Evolutionary conservation across 2,797 vertebrate species (phyloP), one percentile per base, ranked within the genome.

Genomic region (Poecilia velifera): DNA sequence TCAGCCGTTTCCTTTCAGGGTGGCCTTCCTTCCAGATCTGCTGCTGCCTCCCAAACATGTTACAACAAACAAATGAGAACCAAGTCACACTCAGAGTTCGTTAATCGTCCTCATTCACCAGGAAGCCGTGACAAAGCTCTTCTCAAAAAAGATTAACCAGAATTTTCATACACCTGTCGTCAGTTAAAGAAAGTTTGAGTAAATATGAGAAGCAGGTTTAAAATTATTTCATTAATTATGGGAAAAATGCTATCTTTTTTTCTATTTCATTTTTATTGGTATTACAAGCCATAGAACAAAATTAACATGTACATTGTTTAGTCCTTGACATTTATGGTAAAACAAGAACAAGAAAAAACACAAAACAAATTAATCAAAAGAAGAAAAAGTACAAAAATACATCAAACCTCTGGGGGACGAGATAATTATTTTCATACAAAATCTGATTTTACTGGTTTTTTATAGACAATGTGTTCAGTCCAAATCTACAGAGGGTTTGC

Each of bases 1-100:
- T 95, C 93, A 92, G 89, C 87, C 79, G 84, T 90, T 93, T 94
- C 84, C 92, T 88, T 89, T 92, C 90, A 93, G 90, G 90, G 90
- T 92, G 79, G 76, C 89, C 43, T 82, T 77, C 73, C 84, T 78
- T 82, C 91, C 88, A 84, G 76, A 80, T 79, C 82, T 28, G 75
- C 76, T 45, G 84, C 76, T 82, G 79, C 76, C 83, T 85, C 76
- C 71, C 47, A 84, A 88, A 80, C 81, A 91, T 82, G 82, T 81
- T 76, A 64, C 66, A 80, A 76, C 76, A 7, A 49, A 75, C 86
- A 84, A 73, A 77, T 82, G 81, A 64, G 72, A 72, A 80, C 87
- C 90, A 86, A 89, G 92, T 91, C 86, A 87, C 78, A 84, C 85
- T 92, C 84, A 85, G 81, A 91, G 92, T 90, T 90, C 85, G 91